Conservation (phyloP, 64 coral and sea anemone species). For the Trachythela sp. region DNA sequence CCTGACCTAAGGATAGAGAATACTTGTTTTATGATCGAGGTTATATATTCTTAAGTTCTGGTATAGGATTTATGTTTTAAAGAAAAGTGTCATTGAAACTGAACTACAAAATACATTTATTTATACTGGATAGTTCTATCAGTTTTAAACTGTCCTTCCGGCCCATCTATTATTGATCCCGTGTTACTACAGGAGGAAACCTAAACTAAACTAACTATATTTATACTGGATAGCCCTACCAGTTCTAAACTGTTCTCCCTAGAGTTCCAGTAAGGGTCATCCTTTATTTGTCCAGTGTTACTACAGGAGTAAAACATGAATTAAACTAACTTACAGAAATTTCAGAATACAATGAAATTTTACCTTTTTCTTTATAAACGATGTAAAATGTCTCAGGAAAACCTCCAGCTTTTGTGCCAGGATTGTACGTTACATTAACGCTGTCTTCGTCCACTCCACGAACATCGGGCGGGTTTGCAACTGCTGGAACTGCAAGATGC, state of each 20-base stretch:
- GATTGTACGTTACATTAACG: background rate
- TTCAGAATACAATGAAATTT: background rate
- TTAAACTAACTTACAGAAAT: background rate
- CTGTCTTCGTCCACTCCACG: background rate
- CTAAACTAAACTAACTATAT: too few relatives aligned
- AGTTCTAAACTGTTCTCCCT: background rate
- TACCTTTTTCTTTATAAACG: conserved; percentile 20
- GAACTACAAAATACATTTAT: too few relatives aligned
- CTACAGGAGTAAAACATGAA: background rate
- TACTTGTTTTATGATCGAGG: background rate
- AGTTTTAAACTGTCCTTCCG: too few relatives aligned
- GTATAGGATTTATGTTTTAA: background rate
- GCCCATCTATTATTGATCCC: too few relatives aligned
- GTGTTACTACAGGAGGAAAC: too few relatives aligned
- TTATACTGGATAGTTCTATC: too few relatives aligned
- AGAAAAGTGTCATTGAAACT: background rate
- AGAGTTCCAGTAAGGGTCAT: background rate
- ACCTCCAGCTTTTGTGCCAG: background rate
- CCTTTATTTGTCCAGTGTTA: background rate
- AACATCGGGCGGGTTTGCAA: background rate
- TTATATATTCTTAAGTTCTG: background rate
- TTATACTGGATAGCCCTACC: too few relatives aligned
- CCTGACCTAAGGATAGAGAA: background rate
- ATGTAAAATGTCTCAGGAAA: conserved; percentile 9
- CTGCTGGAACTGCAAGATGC: background rate